A percentile compares a stretch with the other conserved stretches of the same genome.
phyloP scores from a whole-genome alignment of 2,113 vertebrate species.

The Marcusenius ussheri region DNA sequence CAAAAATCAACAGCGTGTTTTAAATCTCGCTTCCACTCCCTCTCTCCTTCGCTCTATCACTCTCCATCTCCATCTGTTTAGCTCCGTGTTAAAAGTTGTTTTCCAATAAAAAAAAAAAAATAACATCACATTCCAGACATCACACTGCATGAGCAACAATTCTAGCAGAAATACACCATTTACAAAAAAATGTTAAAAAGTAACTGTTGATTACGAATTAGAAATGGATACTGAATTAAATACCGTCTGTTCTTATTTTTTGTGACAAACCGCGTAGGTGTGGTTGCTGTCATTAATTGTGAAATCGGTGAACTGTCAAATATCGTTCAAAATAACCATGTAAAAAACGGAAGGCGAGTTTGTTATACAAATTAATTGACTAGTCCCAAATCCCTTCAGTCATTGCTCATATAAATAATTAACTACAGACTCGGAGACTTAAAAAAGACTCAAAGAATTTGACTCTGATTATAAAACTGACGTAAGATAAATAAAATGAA shows the following conservation, averaged over 20 bases:
- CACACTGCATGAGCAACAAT: neutral
- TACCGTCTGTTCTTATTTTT: neutral
- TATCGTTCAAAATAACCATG: constrained; percentile 76
- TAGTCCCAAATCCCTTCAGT: constrained; percentile 52
- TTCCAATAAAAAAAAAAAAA: neutral
- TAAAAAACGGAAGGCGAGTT: constrained; percentile 66
- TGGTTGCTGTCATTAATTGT: constrained; percentile 72
- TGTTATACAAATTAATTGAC: constrained; percentile 91
- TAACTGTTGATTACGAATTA: neutral
- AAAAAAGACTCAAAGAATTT: constrained; percentile 25
- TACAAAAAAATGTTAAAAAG: neutral
- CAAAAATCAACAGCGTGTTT: neutral
- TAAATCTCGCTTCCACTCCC: neutral
- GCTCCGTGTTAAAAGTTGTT: neutral
- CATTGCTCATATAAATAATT: constrained; percentile 73
- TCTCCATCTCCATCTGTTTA: neutral
- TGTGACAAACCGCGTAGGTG: neutral
- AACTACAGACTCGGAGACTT: constrained; percentile 45
- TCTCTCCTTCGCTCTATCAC: neutral
- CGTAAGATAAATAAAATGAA: neutral
- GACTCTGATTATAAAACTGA: neutral
- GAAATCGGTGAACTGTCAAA: constrained; percentile 85
- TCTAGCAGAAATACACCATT: neutral
- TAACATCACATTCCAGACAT: neutral
- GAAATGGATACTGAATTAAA: neutral